These are phyloP conservation scores for Anastrepha obliqua DNA, from an alignment of 1,140 invertebrate genomes.

Conservation along the genomic window DNA sequence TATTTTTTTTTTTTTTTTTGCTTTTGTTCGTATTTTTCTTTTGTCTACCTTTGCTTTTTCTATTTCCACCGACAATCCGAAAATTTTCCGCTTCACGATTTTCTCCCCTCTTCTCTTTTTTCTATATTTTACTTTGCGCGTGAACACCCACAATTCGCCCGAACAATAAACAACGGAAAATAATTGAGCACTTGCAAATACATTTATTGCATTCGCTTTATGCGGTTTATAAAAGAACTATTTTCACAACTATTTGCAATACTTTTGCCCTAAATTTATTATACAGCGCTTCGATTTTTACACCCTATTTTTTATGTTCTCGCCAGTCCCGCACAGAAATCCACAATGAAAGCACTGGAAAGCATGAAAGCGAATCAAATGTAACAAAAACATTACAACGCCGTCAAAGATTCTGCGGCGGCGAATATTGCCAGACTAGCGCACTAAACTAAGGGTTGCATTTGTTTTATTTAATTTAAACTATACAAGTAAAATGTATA, in stretches of 20 bases:
- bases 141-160: neutral
- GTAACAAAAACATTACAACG: slow-evolving; percentile 23
- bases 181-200: neutral
- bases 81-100: slow-evolving; percentile 41
- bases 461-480: neutral
- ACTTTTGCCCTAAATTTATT: slow-evolving; percentile 30
- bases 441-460: neutral
- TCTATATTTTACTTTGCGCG: slow-evolving; percentile 28
- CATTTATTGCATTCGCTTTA: neutral
- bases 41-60: slow-evolving; percentile 36
- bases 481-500: too few species aligned
- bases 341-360: neutral
- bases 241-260: slow-evolving; percentile 46
- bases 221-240: neutral
- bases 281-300: neutral
- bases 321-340: slow-evolving; percentile 41
- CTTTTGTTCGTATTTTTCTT: neutral
- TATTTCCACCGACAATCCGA: slow-evolving; percentile 16
- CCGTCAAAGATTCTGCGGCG: slow-evolving; percentile 40
- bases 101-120: slow-evolving; percentile 38
- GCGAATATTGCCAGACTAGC: neutral
- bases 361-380: slow-evolving; percentile 9
- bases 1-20: neutral
- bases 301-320: neutral
- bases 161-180: neutral